phyloP scores from a whole-genome alignment of 2,113 vertebrate species.

The Cranoglanis bouderius region DNA sequence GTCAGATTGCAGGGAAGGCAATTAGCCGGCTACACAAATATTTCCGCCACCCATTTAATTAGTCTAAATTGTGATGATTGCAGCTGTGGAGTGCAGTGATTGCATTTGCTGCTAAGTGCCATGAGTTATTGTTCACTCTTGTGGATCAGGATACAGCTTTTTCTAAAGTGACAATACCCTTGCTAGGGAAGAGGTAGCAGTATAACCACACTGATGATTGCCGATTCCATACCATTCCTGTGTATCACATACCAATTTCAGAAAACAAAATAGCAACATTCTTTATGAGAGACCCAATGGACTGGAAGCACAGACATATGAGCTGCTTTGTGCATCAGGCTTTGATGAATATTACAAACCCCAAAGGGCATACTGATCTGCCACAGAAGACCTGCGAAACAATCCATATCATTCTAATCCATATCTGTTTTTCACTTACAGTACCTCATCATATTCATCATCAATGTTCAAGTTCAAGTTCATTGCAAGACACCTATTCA shows the following conservation, averaged over 20 bases:
- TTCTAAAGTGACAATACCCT: conserved; percentile 1
- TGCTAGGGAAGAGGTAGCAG: neutral
- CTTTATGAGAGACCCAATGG: neutral
- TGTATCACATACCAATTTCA: neutral
- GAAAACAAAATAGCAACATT: neutral
- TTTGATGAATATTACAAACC: conserved; percentile 38
- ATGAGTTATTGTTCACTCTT: conserved; percentile 18
- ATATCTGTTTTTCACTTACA: conserved; percentile 29
- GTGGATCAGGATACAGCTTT: neutral
- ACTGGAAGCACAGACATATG: neutral
- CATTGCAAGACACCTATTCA: neutral
- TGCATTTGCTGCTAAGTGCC: conserved; percentile 7
- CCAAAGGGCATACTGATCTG: conserved; percentile 25
- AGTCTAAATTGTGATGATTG: conserved; percentile 32
- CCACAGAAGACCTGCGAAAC: conserved; percentile 21
- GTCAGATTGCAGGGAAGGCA: conserved; percentile 21
- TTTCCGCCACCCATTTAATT: conserved; percentile 38
- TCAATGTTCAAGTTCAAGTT: neutral
- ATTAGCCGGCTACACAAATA: conserved; percentile 25
- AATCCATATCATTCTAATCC: conserved; percentile 19
- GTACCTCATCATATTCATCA: neutral
- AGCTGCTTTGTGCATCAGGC: neutral
- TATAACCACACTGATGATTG: neutral
- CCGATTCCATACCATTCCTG: neutral
- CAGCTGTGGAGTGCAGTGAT: conserved; percentile 26